Evolutionary conservation across 2,888 invertebrate species (phyloP).

Genomic region (Callyntrura sp.): DNA sequence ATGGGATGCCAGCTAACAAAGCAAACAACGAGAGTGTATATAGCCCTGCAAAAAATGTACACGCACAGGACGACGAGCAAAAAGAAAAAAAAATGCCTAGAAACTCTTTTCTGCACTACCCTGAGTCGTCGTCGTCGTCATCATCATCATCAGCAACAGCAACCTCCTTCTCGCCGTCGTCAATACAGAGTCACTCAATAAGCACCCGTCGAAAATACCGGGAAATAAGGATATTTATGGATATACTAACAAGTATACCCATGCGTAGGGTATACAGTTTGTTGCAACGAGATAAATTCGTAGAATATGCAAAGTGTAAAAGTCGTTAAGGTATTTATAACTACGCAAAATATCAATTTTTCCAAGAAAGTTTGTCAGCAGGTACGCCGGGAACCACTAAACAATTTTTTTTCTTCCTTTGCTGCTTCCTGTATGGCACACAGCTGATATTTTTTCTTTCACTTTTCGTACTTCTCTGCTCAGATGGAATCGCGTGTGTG

Average conservation of each 20-base stretch:
- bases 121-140: not conserved
- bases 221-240: not conserved
- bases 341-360: too few relatives aligned
- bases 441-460: not conserved
- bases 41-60: slow-evolving; percentile 58
- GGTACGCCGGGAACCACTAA: too few relatives aligned
- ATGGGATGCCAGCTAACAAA: not conserved
- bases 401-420: slow-evolving; percentile 8
- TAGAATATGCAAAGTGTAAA: not conserved
- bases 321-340: too few relatives aligned
- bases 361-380: too few relatives aligned
- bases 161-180: too few relatives aligned
- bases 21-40: slow-evolving; percentile 32
- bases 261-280: not conserved
- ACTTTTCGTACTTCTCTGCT: not conserved
- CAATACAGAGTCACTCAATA: too few relatives aligned
- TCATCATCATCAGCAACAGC: not conserved
- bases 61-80: slow-evolving; percentile 14
- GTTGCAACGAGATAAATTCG: not conserved
- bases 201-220: not conserved
- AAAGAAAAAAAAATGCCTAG: not conserved
- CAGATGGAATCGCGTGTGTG: too few relatives aligned
- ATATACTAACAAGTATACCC: too few relatives aligned
- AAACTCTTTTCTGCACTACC: slow-evolving; percentile 26
- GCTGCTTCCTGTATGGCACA: not conserved